phyloP scores from a whole-genome alignment of 2,113 vertebrate genomes.

The cat (Felis catus) region DNA sequence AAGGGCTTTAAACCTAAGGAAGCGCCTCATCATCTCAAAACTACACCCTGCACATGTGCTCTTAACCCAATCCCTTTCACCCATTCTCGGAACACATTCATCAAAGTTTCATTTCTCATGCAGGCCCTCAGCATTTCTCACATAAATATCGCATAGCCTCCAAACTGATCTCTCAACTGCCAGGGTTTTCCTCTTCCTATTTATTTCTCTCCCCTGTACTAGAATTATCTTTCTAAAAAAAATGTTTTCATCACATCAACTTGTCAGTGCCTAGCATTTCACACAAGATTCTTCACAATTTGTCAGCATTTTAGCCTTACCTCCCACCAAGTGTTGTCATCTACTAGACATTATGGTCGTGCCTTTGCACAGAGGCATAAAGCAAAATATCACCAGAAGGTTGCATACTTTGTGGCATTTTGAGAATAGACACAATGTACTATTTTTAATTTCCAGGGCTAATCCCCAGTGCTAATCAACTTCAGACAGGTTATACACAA shows the following conservation, averaged over 20 bases:
- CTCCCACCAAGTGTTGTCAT: neutral
- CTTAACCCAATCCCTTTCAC: neutral
- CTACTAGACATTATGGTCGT: neutral
- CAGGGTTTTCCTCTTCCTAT: neutral
- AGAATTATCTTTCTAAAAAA: slow-evolving; percentile 34
- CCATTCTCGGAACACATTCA: neutral
- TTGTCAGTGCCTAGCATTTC: neutral
- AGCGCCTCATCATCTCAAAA: neutral
- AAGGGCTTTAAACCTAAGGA: neutral
- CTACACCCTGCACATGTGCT: neutral
- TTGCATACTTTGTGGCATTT: neutral
- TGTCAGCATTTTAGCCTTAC: neutral
- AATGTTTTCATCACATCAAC: neutral
- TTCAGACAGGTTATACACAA: neutral
- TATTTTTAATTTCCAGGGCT: neutral
- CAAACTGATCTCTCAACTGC: neutral
- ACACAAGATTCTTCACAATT: neutral
- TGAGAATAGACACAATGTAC: neutral
- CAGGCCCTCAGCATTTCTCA: neutral
- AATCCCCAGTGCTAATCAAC: neutral
- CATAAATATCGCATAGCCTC: neutral
- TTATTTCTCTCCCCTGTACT: neutral
- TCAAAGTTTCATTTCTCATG: neutral
- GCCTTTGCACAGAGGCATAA: neutral
- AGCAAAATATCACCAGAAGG: neutral